phyloP scores from a whole-genome alignment of 2,113 vertebrate genomes.

The Clarias magur region DNA sequence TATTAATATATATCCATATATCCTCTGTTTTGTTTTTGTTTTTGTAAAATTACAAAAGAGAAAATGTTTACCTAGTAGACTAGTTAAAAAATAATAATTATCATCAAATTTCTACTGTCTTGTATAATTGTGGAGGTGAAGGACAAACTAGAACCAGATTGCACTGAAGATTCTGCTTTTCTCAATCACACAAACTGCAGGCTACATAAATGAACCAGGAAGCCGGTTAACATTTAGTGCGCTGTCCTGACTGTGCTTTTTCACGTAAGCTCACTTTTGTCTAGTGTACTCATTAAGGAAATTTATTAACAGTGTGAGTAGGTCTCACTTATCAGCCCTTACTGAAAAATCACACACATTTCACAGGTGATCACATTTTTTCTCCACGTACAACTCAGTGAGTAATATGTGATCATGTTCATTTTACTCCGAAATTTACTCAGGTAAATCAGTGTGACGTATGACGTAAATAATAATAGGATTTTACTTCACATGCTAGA shows the following conservation, averaged over 20 bases:
- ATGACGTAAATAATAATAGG: not conserved
- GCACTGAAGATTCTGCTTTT: constrained; percentile 43
- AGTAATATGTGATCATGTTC: not conserved
- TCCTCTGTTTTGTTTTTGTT: constrained; percentile 43
- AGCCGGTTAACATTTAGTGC: not conserved
- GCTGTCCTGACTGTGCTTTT: not conserved
- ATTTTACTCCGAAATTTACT: not conserved
- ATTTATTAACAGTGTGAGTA: not conserved
- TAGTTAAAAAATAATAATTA: constrained; percentile 19
- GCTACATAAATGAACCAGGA: constrained; percentile 5
- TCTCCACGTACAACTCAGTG: not conserved
- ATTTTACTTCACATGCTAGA: not conserved
- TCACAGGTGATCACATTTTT: not conserved
- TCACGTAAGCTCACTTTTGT: not conserved
- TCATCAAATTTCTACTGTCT: constrained; percentile 43
- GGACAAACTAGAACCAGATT: constrained; percentile 37
- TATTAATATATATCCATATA: constrained; percentile 41
- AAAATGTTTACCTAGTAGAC: constrained; percentile 52
- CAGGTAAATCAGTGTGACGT: not conserved
- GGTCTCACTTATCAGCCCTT: not conserved
- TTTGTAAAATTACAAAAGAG: constrained; percentile 47
- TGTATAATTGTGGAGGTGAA: constrained; percentile 50
- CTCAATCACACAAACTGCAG: constrained; percentile 5
- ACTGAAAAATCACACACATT: not conserved
- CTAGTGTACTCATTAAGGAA: not conserved